Evolutionary conservation across 1,140 invertebrate species (phyloP).

Genomic region (Hypsibius dujardini): DNA sequence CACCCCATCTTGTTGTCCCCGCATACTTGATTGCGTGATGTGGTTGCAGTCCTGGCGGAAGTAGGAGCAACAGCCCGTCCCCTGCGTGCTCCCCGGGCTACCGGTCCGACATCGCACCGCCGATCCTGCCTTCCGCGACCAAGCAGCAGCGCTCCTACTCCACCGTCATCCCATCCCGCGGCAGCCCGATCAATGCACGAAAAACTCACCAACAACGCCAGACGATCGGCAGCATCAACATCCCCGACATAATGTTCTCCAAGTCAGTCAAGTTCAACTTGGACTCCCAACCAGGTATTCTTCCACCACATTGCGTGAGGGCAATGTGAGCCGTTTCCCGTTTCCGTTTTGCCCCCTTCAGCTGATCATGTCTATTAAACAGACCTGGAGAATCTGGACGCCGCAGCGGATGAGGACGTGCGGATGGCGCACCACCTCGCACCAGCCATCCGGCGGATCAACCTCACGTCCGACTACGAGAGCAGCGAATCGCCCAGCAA

Average conservation of each 20-base stretch:
- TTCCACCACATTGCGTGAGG: not conserved
- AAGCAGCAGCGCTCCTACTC: constrained; percentile 31
- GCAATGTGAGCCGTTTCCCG: too few relatives aligned
- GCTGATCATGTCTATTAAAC: too few relatives aligned
- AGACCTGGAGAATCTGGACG: too few relatives aligned
- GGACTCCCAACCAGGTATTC: not conserved
- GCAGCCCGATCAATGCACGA: constrained; percentile 19
- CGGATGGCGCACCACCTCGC: not conserved
- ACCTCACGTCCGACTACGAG: constrained; percentile 36
- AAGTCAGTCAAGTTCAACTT: constrained; percentile 10
- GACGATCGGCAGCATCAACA: constrained; percentile 28
- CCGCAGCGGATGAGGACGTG: not conserved
- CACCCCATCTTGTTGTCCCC: too few relatives aligned
- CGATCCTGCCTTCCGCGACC: constrained; percentile 28
- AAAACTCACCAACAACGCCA: constrained; percentile 26
- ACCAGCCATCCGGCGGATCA: constrained; percentile 24
- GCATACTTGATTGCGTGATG: too few relatives aligned
- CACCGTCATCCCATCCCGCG: constrained; percentile 22
- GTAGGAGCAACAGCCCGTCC: constrained; percentile 31
- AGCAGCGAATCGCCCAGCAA: constrained; percentile 36
- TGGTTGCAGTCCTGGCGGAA: constrained; percentile 26
- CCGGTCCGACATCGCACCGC: constrained; percentile 22
- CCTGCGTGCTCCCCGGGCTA: constrained; percentile 22
- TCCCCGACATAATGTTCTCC: constrained; percentile 12
- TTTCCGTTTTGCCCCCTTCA: too few relatives aligned